phyloP scores from a whole-genome alignment of 2,888 invertebrate genomes.

The Andrena camellia region DNA sequence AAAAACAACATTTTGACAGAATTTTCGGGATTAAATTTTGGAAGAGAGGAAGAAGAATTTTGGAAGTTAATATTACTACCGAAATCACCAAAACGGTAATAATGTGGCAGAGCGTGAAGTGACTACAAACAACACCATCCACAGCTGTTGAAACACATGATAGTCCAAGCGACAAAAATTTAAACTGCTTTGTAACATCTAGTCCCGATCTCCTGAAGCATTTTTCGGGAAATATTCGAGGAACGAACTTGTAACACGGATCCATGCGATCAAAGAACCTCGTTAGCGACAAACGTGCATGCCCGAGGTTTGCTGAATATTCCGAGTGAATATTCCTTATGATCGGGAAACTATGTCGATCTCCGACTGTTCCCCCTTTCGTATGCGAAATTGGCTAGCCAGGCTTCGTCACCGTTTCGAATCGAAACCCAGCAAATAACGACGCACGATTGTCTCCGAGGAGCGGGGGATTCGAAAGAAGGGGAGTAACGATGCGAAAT shows the following conservation, averaged over 20 bases:
- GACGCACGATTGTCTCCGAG: not conserved
- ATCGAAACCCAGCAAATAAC: constrained; percentile 14
- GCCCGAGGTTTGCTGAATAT: constrained; percentile 57
- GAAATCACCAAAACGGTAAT: no score
- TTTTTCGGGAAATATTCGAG: constrained; percentile 22
- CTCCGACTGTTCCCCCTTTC: constrained; percentile 52
- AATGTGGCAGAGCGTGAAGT: no score
- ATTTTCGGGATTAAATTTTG: no score
- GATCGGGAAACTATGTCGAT: constrained; percentile 40
- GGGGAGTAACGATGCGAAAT: not conserved
- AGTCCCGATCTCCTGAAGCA: not conserved
- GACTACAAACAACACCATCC: no score
- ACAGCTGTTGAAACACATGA: no score
- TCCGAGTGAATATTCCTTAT: constrained; percentile 28
- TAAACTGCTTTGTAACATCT: no score
- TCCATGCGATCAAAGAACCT: constrained; percentile 52
- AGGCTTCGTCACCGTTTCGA: constrained; percentile 43
- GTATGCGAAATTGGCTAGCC: constrained; percentile 55
- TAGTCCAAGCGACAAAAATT: no score
- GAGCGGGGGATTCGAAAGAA: not conserved
- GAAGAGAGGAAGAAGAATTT: no score
- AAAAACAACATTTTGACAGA: no score
- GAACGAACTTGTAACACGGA: constrained; percentile 27
- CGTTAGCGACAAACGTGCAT: constrained; percentile 44
- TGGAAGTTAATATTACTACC: no score